phyloP scores from a whole-genome alignment of 2,888 invertebrate genomes.

The Ctena decussata region DNA sequence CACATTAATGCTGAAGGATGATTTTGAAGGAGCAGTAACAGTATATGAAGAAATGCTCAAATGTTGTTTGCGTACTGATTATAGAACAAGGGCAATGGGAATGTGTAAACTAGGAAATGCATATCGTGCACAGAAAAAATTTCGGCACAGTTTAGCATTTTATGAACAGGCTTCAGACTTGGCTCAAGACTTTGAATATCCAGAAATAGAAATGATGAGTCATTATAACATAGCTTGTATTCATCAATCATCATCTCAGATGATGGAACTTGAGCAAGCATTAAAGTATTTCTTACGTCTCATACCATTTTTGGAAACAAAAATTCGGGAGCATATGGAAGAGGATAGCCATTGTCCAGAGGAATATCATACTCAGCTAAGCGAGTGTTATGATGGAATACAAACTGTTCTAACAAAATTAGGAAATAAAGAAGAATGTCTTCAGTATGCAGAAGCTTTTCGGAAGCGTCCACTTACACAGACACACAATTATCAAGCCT shows the following conservation, averaged over 20 bases:
- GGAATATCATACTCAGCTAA: conserved; percentile 77
- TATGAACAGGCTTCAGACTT: conserved; percentile 77
- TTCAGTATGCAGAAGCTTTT: conserved; percentile 82
- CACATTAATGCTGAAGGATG: conserved; percentile 77
- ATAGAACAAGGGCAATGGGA: conserved; percentile 70
- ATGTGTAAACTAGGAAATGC: conserved; percentile 82
- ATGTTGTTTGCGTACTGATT: conserved; percentile 67
- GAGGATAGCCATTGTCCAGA: conserved; percentile 80
- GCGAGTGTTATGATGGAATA: conserved; percentile 82
- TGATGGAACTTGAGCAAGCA: conserved; percentile 81
- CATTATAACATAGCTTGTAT: conserved; percentile 83
- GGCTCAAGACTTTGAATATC: conserved; percentile 76
- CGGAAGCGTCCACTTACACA: conserved; percentile 73
- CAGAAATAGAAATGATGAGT: conserved; percentile 76
- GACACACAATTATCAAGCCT: conserved; percentile 71
- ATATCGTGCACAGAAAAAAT: conserved; percentile 73
- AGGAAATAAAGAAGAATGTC: conserved; percentile 80
- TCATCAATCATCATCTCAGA: conserved; percentile 80
- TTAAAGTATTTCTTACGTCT: conserved; percentile 77
- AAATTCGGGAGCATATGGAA: conserved; percentile 77
- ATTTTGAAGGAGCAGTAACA: conserved; percentile 76
- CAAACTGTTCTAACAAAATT: conserved; percentile 79
- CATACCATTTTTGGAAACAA: conserved; percentile 74
- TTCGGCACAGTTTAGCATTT: conserved; percentile 80
- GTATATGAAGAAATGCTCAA: conserved; percentile 74